Conservation (phyloP, 2,888 invertebrate species). For the Drosophila greeni region DNA sequence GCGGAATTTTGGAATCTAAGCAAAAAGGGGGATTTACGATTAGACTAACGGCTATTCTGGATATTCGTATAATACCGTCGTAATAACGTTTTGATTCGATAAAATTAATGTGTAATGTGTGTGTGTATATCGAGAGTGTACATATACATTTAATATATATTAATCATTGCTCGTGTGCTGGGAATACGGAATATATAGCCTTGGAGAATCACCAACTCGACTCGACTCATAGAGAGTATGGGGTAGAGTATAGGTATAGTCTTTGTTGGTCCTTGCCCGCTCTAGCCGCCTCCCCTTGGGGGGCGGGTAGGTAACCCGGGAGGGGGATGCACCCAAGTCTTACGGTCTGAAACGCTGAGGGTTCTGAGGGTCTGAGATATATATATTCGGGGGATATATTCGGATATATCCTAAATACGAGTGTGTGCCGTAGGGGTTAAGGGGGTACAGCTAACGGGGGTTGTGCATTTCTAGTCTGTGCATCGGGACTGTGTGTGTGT, state of each 20-base stretch:
- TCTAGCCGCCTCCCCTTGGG: neutral
- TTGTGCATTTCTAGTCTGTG: slow-evolving; percentile 45
- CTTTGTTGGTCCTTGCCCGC: slow-evolving; percentile 14
- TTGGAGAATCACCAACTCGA: neutral
- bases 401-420: slow-evolving; percentile 7
- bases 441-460: slow-evolving; percentile 28
- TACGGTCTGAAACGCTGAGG: slow-evolving; percentile 34
- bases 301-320: slow-evolving; percentile 13
- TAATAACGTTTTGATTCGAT: slow-evolving; percentile 21
- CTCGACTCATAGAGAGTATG: no score
- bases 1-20: slow-evolving; percentile 15
- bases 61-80: slow-evolving; percentile 21
- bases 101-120: slow-evolving; percentile 11
- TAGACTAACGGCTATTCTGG: slow-evolving; percentile 14
- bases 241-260: slow-evolving; percentile 7
- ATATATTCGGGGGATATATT: neutral
- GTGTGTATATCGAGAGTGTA: slow-evolving; percentile 1
- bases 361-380: slow-evolving; percentile 3
- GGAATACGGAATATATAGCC: slow-evolving; percentile 11
- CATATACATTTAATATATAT: neutral
- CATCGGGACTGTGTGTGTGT: slow-evolving; percentile 50
- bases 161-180: slow-evolving; percentile 7
- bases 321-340: slow-evolving; percentile 17
- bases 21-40: slow-evolving; percentile 13
- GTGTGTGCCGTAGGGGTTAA: slow-evolving; percentile 2